These are phyloP conservation scores for Pseudois nayaur DNA, from an alignment of 2,113 vertebrate species.

Conservation along the genomic window DNA sequence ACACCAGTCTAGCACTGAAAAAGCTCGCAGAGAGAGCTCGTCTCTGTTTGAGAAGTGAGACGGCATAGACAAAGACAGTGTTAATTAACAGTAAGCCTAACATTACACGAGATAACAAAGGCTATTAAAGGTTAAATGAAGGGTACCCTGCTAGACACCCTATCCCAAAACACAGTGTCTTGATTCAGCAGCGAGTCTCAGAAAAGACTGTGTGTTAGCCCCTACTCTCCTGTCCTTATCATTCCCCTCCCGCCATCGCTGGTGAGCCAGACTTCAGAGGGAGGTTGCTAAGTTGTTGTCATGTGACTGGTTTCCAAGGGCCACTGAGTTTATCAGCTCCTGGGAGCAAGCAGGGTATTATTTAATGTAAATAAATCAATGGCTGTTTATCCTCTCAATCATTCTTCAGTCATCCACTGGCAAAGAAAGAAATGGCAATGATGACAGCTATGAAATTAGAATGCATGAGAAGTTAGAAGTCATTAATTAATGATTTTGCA, in stretches of 20 bases:
- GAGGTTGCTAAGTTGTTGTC: neutral
- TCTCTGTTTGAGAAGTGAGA: neutral
- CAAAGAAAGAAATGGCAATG: neutral
- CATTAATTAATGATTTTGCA: neutral
- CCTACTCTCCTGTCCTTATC: neutral
- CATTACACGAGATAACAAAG: neutral
- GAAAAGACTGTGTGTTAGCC: neutral
- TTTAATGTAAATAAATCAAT: constrained; percentile 25
- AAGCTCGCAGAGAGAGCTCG: neutral
- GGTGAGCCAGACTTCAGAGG: neutral
- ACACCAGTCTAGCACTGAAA: neutral
- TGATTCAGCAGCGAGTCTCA: neutral
- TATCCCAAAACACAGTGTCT: neutral
- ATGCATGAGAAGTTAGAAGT: neutral
- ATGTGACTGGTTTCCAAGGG: constrained; percentile 5
- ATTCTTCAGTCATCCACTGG: neutral
- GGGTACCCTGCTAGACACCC: too few relatives aligned
- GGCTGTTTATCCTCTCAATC: neutral
- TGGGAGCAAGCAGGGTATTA: neutral
- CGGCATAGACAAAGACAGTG: neutral
- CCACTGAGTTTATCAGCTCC: neutral
- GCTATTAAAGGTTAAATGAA: neutral
- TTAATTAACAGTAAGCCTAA: neutral
- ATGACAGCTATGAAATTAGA: neutral
- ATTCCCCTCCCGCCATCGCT: neutral